Evolutionary conservation across 2,888 invertebrate genomes (phyloP).

Genomic region (Melanophora roralis): DNA sequence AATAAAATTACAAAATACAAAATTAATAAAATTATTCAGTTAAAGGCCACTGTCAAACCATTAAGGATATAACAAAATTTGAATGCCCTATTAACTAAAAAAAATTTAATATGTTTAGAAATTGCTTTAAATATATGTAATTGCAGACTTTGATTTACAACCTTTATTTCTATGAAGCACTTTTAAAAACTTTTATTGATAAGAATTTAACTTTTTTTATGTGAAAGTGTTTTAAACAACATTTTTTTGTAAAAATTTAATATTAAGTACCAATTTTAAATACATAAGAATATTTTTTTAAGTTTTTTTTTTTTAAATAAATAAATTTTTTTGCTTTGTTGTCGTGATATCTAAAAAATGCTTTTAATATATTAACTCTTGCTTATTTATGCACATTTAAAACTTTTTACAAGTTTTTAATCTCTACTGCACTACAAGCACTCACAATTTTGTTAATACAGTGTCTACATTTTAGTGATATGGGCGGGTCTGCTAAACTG

Average conservation of each 20-base stretch:
- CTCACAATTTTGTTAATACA: not conserved
- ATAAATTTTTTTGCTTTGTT: not conserved
- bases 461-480: too few relatives aligned
- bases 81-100: too few relatives aligned
- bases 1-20: too few relatives aligned
- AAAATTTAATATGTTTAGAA: not conserved
- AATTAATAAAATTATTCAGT: too few relatives aligned
- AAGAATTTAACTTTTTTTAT: too few relatives aligned
- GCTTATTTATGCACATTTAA: not conserved
- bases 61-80: too few relatives aligned
- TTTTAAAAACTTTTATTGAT: not conserved
- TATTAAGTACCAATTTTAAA: not conserved
- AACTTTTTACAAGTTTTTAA: too few relatives aligned
- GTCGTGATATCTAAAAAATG: not conserved
- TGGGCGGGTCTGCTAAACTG: not conserved
- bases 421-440: not conserved
- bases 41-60: too few relatives aligned
- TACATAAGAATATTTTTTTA: too few relatives aligned
- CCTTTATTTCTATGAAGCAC: not conserved
- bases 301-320: too few relatives aligned
- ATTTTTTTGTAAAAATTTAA: not conserved
- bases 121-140: too few relatives aligned
- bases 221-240: not conserved
- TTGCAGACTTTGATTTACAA: constrained; percentile 42
- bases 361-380: constrained; percentile 29